Conservation (phyloP, 1,140 invertebrate species). For the Drosophila virilis region DNA sequence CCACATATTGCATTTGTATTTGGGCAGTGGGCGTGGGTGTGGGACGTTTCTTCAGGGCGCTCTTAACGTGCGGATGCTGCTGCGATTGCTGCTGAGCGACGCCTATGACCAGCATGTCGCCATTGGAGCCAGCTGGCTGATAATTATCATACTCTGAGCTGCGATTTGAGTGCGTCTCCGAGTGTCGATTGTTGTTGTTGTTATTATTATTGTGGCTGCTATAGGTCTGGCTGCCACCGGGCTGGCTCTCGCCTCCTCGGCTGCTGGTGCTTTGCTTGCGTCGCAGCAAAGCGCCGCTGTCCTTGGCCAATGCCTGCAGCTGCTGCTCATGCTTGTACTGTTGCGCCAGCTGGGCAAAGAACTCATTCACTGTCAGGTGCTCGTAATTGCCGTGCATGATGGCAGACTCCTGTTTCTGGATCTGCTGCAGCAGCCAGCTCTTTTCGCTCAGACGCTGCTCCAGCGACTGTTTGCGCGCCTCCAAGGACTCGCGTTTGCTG, state of each 20-base stretch:
- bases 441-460: constrained; percentile 77
- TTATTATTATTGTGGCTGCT: constrained; percentile 37
- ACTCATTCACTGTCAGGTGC: constrained; percentile 76
- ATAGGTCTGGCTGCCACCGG: constrained; percentile 34
- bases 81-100: constrained; percentile 71
- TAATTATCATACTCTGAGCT: constrained; percentile 82
- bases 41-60: constrained; percentile 69
- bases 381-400: constrained; percentile 81
- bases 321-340: constrained; percentile 79
- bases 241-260: constrained; percentile 51
- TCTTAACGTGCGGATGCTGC: constrained; percentile 68
- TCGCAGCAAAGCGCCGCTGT: constrained; percentile 51
- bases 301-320: constrained; percentile 52
- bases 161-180: constrained; percentile 77
- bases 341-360: constrained; percentile 69
- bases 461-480: constrained; percentile 67
- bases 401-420: constrained; percentile 77
- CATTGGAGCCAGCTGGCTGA: constrained; percentile 52
- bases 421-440: constrained; percentile 79
- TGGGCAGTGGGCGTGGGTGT: constrained; percentile 57
- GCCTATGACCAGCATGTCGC: constrained; percentile 71
- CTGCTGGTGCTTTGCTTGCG: constrained; percentile 68
- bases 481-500: constrained; percentile 65
- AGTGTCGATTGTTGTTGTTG: constrained; percentile 67
- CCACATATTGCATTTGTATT: constrained; percentile 59